Evolutionary conservation across 2,113 vertebrate genomes (phyloP).

Genomic region (Pluvianellus socialis): DNA sequence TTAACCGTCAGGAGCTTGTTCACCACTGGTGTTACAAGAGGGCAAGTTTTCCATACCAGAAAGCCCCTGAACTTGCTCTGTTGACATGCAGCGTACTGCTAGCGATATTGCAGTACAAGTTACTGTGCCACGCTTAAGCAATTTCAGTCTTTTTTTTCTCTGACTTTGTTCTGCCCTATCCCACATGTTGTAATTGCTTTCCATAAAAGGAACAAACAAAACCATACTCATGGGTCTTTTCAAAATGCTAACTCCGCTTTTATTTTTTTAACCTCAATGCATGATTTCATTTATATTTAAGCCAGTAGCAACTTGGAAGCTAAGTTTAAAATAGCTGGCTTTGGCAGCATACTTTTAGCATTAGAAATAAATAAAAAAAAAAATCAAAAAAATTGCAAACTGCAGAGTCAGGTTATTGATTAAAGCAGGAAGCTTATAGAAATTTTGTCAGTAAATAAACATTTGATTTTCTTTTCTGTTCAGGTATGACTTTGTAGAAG

Average conservation of each 20-base stretch:
- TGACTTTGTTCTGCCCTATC: not conserved
- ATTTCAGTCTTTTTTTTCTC: not conserved
- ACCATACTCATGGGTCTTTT: not conserved
- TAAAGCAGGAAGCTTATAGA: not conserved
- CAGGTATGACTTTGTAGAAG: conserved; percentile 97
- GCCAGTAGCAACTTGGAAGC: not conserved
- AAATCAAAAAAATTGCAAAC: not conserved
- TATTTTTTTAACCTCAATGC: conserved; percentile 13
- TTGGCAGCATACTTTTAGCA: not conserved
- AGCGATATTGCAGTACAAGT: not conserved
- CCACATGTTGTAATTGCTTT: not conserved
- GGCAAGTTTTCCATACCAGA: not conserved
- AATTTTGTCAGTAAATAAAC: not conserved
- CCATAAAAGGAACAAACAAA: not conserved
- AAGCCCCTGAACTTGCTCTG: not conserved
- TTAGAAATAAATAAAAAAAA: not conserved
- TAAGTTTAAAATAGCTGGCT: not conserved
- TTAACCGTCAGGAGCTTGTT: not conserved
- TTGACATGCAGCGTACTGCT: not conserved
- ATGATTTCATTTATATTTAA: not conserved
- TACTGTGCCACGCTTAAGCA: not conserved
- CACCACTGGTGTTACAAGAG: not conserved
- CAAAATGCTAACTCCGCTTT: conserved; percentile 14
- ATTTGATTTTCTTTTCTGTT: conserved; percentile 36
- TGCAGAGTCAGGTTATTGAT: not conserved